Evolutionary conservation across 2,113 vertebrate genomes (phyloP).

Genomic region (Pelmatolapia mariae): DNA sequence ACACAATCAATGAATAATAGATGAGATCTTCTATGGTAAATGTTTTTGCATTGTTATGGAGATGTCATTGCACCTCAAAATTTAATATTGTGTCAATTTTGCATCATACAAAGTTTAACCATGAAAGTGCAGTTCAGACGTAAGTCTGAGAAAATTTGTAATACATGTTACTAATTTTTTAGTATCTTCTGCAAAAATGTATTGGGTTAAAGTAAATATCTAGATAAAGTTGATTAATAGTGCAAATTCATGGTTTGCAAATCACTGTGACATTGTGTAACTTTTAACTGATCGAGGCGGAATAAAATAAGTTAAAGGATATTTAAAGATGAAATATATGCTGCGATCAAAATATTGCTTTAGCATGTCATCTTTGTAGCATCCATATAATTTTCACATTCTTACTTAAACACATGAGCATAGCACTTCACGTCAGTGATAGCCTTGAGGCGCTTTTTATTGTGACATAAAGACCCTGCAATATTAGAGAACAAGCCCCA

Average conservation of each 20-base stretch:
- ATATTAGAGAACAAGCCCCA: background rate
- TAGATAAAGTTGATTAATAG: background rate
- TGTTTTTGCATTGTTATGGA: background rate
- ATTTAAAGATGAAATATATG: background rate
- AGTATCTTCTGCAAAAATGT: background rate
- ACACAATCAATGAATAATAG: background rate
- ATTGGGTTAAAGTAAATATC: background rate
- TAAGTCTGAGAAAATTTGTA: background rate
- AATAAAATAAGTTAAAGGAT: background rate
- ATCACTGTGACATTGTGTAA: background rate
- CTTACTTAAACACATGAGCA: too few relatives aligned
- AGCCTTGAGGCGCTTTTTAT: background rate
- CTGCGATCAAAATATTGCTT: background rate
- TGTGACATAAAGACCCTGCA: background rate
- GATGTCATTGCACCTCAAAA: background rate
- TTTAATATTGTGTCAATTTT: background rate
- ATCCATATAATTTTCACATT: background rate
- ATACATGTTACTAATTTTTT: rapidly evolving
- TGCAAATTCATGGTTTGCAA: background rate
- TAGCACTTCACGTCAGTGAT: background rate
- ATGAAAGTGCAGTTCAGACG: background rate
- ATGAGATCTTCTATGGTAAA: background rate
- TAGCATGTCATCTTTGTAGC: background rate
- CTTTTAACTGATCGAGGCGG: background rate
- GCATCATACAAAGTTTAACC: background rate